A percentile compares a stretch with the other conserved stretches of the same genome.
These are phyloP conservation scores for Cyaniris semiargus DNA, from an alignment of 2,888 invertebrate genomes.

Conservation along the genomic window DNA sequence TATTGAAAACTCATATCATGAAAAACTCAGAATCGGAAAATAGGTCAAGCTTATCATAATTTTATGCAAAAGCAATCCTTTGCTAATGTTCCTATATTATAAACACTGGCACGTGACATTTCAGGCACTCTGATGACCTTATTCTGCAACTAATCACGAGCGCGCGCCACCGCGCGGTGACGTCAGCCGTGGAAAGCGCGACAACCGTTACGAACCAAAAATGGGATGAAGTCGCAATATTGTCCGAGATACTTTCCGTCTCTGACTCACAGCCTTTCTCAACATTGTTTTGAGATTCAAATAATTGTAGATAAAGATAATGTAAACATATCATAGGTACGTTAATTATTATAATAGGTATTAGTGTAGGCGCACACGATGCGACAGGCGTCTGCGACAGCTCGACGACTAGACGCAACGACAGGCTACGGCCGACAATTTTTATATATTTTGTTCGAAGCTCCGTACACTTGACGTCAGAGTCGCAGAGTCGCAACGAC, in stretches of 20 bases:
- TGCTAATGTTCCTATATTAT: too few species aligned
- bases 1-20: too few species aligned
- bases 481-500: too few species aligned
- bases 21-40: too few species aligned
- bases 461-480: too few species aligned
- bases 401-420: too few species aligned
- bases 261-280: conserved; percentile 17
- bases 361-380: too few species aligned
- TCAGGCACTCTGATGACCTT: not conserved
- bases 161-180: conserved; percentile 48
- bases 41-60: too few species aligned
- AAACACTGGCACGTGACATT: not conserved
- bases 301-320: conserved; percentile 5
- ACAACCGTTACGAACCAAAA: conserved; percentile 60
- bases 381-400: too few species aligned
- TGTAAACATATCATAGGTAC: not conserved
- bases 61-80: too few species aligned
- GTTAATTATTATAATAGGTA: not conserved
- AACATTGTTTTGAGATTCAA: conserved; percentile 1
- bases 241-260: conserved; percentile 20
- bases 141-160: conserved; percentile 18
- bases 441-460: too few species aligned
- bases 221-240: conserved; percentile 44
- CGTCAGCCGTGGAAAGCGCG: conserved; percentile 54
- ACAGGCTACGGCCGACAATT: too few species aligned